These are phyloP conservation scores for Tenebrosternarchus preto DNA, from an alignment of 2,113 vertebrate species.

Conservation along the genomic window DNA sequence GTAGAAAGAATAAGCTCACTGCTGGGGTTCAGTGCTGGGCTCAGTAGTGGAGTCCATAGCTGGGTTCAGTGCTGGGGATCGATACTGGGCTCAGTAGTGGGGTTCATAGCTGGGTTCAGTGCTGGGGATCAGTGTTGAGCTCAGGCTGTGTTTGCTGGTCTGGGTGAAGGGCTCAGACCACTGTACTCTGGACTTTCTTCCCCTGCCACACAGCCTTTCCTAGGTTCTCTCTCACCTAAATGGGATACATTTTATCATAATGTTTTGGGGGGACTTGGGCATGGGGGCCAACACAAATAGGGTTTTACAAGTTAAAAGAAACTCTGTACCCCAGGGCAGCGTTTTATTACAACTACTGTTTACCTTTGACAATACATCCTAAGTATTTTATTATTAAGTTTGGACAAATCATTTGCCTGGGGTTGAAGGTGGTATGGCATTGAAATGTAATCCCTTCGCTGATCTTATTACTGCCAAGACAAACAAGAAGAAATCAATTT, in stretches of 20 bases:
- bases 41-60: neutral
- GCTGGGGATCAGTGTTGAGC: neutral
- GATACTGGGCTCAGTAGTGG: neutral
- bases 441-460: constrained; percentile 93
- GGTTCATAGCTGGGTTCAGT: neutral
- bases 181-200: constrained; percentile 54
- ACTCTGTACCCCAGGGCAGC: constrained; percentile 87
- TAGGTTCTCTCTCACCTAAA: constrained; percentile 80
- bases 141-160: constrained; percentile 57
- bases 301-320: constrained; percentile 90
- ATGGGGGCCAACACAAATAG: constrained; percentile 87
- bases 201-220: constrained; percentile 69
- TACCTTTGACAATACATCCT: constrained; percentile 96
- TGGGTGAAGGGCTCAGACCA: constrained; percentile 54
- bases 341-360: constrained; percentile 98
- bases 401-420: constrained; percentile 99
- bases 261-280: constrained; percentile 79
- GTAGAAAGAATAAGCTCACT: neutral
- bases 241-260: constrained; percentile 89
- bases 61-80: no score
- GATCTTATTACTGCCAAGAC: constrained; percentile 90
- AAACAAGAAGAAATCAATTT: constrained; percentile 92
- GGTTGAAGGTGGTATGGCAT: constrained; percentile 93
- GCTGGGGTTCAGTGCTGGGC: neutral
- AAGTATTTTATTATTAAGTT: constrained; percentile 98